A percentile compares a stretch with the other conserved stretches of the same genome.
Conservation (phyloP, 1,140 invertebrate species). For the Tetragnatha versicolor region DNA sequence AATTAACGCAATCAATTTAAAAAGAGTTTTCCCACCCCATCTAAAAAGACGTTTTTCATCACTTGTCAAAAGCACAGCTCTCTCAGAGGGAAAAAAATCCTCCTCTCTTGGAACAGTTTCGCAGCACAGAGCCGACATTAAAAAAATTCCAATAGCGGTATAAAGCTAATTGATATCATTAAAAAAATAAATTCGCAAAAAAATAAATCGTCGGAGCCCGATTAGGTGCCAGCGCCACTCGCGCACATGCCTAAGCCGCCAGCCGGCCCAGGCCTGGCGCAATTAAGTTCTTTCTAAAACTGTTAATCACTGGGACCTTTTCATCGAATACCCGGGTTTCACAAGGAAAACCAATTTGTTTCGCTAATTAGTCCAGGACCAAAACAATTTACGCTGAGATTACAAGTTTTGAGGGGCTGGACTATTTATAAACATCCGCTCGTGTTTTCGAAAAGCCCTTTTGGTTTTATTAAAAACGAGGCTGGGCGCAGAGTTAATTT, state of each 20-base stretch:
- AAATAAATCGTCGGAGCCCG: conserved; percentile 44
- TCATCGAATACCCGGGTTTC: conserved; percentile 15
- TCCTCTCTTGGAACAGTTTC: conserved; percentile 41
- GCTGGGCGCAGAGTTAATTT: conserved; percentile 44
- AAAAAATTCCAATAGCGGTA: conserved; percentile 46
- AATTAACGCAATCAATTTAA: conserved; percentile 49
- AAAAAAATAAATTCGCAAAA: conserved; percentile 53
- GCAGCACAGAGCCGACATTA: conserved; percentile 6
- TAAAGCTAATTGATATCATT: conserved; percentile 55
- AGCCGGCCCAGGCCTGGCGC: conserved; percentile 32
- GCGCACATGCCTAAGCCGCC: conserved; percentile 24
- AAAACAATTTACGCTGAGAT: conserved; percentile 54
- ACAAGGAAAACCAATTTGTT: conserved; percentile 50
- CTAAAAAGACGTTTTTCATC: conserved; percentile 50
- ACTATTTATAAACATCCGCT: conserved; percentile 50
- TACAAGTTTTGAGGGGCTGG: conserved; percentile 48
- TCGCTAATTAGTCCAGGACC: conserved; percentile 47
- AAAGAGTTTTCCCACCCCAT: conserved; percentile 8
- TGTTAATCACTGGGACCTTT: conserved; percentile 52
- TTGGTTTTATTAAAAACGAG: conserved; percentile 55
- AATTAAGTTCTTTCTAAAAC: conserved; percentile 55
- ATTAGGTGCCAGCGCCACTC: conserved; percentile 51
- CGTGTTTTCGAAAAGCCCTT: conserved; percentile 47
- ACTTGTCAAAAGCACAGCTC: conserved; percentile 46
- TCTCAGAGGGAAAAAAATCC: background rate